Conservation (phyloP, 2,113 vertebrate genomes). For the Elephantulus edwardii region DNA sequence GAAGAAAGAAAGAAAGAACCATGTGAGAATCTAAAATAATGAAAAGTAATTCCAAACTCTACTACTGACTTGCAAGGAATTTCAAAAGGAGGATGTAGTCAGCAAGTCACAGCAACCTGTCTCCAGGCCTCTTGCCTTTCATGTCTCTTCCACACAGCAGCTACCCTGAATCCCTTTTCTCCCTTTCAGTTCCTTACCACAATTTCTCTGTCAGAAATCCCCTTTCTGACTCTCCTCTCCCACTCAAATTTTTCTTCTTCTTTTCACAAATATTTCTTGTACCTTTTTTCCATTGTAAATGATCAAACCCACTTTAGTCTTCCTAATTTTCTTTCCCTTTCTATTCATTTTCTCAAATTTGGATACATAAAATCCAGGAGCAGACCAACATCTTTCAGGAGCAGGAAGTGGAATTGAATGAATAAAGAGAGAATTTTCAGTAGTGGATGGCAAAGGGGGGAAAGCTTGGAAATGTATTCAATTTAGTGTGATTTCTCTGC, state of each 20-base stretch:
- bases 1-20: neutral
- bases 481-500: neutral
- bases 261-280: neutral
- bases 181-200: neutral
- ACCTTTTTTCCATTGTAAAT: neutral
- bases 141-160: neutral
- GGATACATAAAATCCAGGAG: neutral
- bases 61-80: neutral
- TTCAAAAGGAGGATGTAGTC: neutral
- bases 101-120: neutral
- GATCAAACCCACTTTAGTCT: neutral
- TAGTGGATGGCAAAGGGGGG: neutral
- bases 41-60: neutral
- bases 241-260: neutral
- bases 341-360: neutral
- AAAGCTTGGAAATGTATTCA: neutral
- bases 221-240: neutral
- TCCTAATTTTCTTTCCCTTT: neutral
- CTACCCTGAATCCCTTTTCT: neutral
- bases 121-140: neutral
- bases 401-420: neutral
- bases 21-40: neutral
- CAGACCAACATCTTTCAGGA: neutral
- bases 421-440: neutral
- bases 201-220: slow-evolving; percentile 3